These are phyloP conservation scores for Buphagus erythrorhynchus DNA, from an alignment of 2,797 vertebrate genomes.

Conservation along the genomic window DNA sequence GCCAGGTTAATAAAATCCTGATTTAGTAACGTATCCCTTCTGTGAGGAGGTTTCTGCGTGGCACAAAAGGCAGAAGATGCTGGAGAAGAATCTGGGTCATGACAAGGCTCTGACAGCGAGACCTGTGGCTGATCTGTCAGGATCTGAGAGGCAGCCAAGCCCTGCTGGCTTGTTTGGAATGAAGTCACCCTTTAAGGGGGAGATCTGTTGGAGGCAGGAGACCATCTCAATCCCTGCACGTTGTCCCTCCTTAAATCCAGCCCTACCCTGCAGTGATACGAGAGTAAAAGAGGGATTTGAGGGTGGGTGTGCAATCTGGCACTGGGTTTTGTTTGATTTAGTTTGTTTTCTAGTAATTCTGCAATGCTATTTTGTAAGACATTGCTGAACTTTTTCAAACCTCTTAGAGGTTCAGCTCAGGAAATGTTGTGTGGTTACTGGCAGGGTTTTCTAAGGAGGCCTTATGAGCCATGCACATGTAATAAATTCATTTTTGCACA, in stretches of 20 bases:
- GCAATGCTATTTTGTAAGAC: background rate
- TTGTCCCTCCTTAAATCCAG: conserved; percentile 24
- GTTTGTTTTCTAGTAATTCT: conserved; percentile 17
- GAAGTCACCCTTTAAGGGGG: conserved; percentile 38
- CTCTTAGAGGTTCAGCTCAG: background rate
- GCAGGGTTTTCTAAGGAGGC: background rate
- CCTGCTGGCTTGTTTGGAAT: background rate
- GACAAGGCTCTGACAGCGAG: background rate
- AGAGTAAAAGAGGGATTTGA: background rate
- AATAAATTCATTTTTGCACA: background rate
- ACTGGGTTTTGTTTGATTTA: background rate
- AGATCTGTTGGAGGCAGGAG: background rate
- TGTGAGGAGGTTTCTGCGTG: background rate
- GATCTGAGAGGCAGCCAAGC: background rate
- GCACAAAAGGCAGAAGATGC: background rate
- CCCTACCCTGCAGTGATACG: background rate
- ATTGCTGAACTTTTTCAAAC: background rate
- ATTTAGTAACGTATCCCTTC: rapidly evolving
- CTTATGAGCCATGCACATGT: background rate
- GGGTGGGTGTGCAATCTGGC: background rate
- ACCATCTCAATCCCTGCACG: background rate
- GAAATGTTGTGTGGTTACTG: background rate
- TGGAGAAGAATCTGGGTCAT: conserved; percentile 59
- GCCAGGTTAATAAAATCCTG: background rate
- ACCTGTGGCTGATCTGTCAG: conserved; percentile 13